phyloP scores from a whole-genome alignment of 2,113 vertebrate species.

The Poecilia latipinna region DNA sequence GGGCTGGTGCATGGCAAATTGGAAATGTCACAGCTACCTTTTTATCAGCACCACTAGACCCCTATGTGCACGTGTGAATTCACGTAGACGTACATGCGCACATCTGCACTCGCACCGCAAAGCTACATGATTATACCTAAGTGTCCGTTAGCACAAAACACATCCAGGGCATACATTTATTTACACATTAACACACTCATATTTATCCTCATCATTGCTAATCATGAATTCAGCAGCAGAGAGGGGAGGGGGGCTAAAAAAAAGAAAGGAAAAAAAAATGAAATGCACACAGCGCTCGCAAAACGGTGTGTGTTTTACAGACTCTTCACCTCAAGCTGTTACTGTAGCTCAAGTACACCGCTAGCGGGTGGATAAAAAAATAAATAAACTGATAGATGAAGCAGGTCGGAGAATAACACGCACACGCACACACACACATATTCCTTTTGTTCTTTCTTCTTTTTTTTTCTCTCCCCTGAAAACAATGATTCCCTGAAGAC shows the following conservation, averaged over 20 bases:
- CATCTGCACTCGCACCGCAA: constrained; percentile 35
- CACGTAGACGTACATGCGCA: constrained; percentile 47
- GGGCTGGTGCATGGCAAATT: constrained; percentile 99
- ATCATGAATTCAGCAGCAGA: constrained; percentile 40
- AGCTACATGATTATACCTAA: constrained; percentile 44
- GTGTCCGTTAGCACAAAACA: constrained; percentile 51
- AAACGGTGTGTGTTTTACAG: constrained; percentile 83
- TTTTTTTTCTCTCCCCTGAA: constrained; percentile 60
- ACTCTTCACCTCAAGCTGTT: constrained; percentile 85
- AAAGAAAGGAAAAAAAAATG: neutral
- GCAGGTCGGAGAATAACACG: constrained; percentile 58
- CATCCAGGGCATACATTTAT: constrained; percentile 49
- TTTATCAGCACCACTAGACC: constrained; percentile 91
- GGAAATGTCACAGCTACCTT: constrained; percentile 98
- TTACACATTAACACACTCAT: constrained; percentile 60
- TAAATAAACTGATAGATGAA: constrained; percentile 70
- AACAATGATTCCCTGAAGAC: constrained; percentile 81
- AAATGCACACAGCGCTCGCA: constrained; percentile 57
- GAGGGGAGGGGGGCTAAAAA: neutral
- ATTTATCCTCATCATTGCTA: constrained; percentile 55
- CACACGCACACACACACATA: constrained; percentile 61
- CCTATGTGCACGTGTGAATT: constrained; percentile 66
- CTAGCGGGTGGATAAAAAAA: constrained; percentile 66
- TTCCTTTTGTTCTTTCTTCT: constrained; percentile 72
- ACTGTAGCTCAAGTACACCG: constrained; percentile 72